Base-by-base conservation (phyloP, 2,888 invertebrate species). In the Cenopis cana region DNA sequence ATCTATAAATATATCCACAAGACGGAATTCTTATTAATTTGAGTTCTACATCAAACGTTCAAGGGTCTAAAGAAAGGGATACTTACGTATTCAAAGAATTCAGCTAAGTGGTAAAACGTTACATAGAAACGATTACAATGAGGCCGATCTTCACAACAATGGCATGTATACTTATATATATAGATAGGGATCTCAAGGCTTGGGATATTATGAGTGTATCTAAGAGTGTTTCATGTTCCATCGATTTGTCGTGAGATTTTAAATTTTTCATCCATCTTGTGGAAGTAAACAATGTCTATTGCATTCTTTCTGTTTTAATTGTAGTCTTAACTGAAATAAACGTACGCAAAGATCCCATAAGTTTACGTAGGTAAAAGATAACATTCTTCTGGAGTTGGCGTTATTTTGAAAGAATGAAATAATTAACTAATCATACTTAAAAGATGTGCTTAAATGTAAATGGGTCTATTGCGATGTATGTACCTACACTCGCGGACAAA, bases 1-100 rank as follows among this genome's bases (percentile, higher is more conserved):
- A 50, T 52, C 18, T 52, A 18, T 20, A 12, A 18, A 33, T 50
- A 33, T 6, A 12, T 29, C 17, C 10, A 29, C 8, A 54, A 60
- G 14, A 61, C 8, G 14, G 14, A 68, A 41, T 52, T 49, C 55
- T 36, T 33, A 52, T 24, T 8, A 33, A 59, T 20, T 33, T 17
- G 36, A 41, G 18, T 20, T 61, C 46, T 52, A 41, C 50, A 59
- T 64, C 20, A 57, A 64, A 65, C 57, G 69, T 52, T 69, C 57
- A 65, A 65, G 65, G 69, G 57, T 20, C 29, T 6, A 17, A 14
- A 33, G 52, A 59, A 46, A 68, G 46, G 54, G 54, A 54, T n/a
- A n/a, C n/a, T n/a, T 36, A 52, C 14, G 33, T 18, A 59, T 69
- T 69, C 69, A 57, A 64, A 52, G 64, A 69, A 64, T 18, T 46